Percentiles rank a stretch among this genome's conserved stretches.
phyloP scores from a whole-genome alignment of 1,140 invertebrate species.

The Ostrea denselamellosa region DNA sequence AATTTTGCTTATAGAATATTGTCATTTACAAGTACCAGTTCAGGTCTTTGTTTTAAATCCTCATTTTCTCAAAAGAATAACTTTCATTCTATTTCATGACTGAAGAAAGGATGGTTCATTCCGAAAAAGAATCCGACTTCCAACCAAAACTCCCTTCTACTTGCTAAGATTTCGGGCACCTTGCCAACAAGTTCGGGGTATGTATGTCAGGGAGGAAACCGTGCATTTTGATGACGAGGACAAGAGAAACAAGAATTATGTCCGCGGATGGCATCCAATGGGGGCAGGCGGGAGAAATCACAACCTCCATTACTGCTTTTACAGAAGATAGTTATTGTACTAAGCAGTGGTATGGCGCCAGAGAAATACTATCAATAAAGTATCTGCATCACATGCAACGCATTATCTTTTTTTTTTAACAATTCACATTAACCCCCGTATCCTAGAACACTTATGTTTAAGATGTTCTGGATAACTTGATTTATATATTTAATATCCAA shows the following conservation, averaged over 20 bases:
- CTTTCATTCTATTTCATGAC: too few species aligned
- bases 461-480: too few species aligned
- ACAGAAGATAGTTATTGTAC: neutral
- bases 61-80: too few species aligned
- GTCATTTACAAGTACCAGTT: neutral
- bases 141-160: conserved; percentile 10
- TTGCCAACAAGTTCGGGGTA: conserved; percentile 7
- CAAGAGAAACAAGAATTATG: neutral
- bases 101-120: neutral
- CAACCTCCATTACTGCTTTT: neutral
- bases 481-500: too few species aligned
- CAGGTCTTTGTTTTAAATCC: too few species aligned
- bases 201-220: neutral
- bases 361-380: too few species aligned
- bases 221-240: conserved; percentile 26
- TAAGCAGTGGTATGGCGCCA: too few species aligned
- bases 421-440: too few species aligned
- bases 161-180: neutral
- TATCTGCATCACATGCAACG: too few species aligned
- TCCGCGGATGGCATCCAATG: neutral
- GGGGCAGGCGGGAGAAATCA: neutral
- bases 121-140: neutral
- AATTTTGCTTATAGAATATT: too few species aligned
- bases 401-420: too few species aligned
- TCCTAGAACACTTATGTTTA: too few species aligned